Base-by-base conservation (phyloP, 2,113 vertebrate genomes). In the Argyrosomus japonicus region DNA sequence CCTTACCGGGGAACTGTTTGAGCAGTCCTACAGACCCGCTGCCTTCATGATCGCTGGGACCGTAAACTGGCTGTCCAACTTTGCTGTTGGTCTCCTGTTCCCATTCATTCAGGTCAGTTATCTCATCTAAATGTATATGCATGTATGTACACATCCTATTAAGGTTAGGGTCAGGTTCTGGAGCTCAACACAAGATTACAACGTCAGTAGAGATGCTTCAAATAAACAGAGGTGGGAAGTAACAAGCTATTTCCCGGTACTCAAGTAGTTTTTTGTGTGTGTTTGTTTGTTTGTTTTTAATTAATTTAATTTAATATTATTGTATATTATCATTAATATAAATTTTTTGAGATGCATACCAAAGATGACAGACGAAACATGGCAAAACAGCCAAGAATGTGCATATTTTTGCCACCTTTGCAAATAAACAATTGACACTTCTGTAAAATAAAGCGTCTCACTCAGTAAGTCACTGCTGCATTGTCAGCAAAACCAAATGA, bases 21-120 rank as follows among this genome's bases (percentile, higher is more conserved):
- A 97, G 85, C 98, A 98, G 71, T 93, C 97, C 0, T 96, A 97
- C 90, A 94, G 96, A 43, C 96, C 98, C 0, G 95, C 98, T 0
- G 98, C 98, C 0, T 99, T 98, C 91, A 95, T 97, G 94, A 93
- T 98, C 5, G 97, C 96, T 7, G 98, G 98, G 29, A 95, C 91
- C 0, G 89, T 98, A 40, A 98, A 97, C 93, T 99, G 98, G 98
- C 94, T 99, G 57, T 95, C 95, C 79, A 99, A 98, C 94, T 99
- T 98, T 0, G 40, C 92, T 0, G 95, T 99, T 2, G 97, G 98
- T 19, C 95, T 99, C 61, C 87, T 99, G 67, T 99, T 99, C 83
- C 98, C 98, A 0, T 97, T 97, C 89, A 97, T 99, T 87, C 97
- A 99, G 95, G 97, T 99, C 93, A 88, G 91, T 87, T 43, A 29